Base-by-base conservation (phyloP, 2,888 invertebrate species). In the Julus scanicus region DNA sequence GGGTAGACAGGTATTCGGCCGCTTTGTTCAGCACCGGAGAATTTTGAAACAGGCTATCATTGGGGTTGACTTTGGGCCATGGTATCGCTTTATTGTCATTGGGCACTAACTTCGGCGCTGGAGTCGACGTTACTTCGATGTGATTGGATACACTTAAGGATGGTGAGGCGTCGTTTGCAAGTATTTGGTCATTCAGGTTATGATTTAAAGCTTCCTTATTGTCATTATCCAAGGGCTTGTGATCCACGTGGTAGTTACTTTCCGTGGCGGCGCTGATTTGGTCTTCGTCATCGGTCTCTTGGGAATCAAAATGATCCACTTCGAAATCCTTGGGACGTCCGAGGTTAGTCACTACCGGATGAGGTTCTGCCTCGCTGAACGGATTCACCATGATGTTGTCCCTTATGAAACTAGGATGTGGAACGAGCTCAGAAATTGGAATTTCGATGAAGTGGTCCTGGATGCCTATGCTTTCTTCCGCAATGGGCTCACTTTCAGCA, bases 401-500 rank as follows among this genome's bases (percentile, higher is more conserved):
- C 1, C 37, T 20, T 6, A 80, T 8, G 37, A 80, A 85, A n/a
- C 49, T 49, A 1, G 85, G 85, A 44, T 49, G 44, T 1, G 85
- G 85, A 5, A 85, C 85, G 17, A 85, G 20, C 20, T 85, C 85
- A 13, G 85, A 85, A 9, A 85, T 85, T 8, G 85, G 85, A 17
- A 85, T 44, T 39, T 85, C 85, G 49, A 85, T 49, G 49, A 85
- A 85, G n/a, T 85, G 85, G 29, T 85, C 85, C 20, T 49, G 85
- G 48, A 85, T 49, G 44, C 44, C 44, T 20, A 49, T 85, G 44
- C 49, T 85, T n/a, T 40, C n/a, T 44, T 85, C 85, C 11, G 85
- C 48, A 20, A 85, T 39, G 6, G 85, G 85, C 11, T 85, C 85
- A 20, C 85, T 85, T 11, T 85, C 85, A 0, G 85, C 85, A 40